These are phyloP conservation scores for Arremon brunneinucha DNA, from an alignment of 2,797 vertebrate species.

Conservation along the genomic window DNA sequence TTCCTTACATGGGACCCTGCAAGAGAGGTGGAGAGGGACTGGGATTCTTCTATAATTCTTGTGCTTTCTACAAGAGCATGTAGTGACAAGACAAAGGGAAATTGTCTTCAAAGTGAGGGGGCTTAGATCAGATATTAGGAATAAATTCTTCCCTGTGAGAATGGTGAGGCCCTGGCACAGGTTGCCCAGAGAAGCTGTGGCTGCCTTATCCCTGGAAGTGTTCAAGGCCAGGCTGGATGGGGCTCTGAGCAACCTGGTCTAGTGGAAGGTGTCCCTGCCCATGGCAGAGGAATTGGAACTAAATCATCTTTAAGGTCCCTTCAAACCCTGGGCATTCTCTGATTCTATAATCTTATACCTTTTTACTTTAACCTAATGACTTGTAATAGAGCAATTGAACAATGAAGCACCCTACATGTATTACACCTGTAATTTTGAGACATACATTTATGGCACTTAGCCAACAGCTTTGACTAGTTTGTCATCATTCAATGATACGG, in stretches of 20 bases:
- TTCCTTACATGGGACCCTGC: not conserved
- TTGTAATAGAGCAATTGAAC: not conserved
- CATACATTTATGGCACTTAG: not conserved
- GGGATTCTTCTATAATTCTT: not conserved
- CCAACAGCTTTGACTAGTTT: not conserved
- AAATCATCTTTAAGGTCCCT: not conserved
- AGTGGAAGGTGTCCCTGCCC: not conserved
- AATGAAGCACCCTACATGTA: not conserved
- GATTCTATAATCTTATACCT: not conserved
- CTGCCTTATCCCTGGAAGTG: accelerated
- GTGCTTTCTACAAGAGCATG: not conserved
- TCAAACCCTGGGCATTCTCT: not conserved
- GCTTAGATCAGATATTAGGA: not conserved
- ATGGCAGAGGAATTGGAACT: not conserved
- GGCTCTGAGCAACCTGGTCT: not conserved
- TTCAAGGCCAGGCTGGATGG: not conserved
- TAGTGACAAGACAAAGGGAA: not conserved
- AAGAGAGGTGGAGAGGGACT: not conserved
- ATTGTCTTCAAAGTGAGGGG: not conserved
- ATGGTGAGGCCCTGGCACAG: not conserved
- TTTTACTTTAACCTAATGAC: not conserved
- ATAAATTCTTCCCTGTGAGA: not conserved
- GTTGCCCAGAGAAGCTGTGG: not conserved
- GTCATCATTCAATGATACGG: not conserved
- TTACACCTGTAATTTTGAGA: not conserved